Evolutionary conservation across 2,113 vertebrate species (phyloP).

Genomic region (Sardina pilchardus): DNA sequence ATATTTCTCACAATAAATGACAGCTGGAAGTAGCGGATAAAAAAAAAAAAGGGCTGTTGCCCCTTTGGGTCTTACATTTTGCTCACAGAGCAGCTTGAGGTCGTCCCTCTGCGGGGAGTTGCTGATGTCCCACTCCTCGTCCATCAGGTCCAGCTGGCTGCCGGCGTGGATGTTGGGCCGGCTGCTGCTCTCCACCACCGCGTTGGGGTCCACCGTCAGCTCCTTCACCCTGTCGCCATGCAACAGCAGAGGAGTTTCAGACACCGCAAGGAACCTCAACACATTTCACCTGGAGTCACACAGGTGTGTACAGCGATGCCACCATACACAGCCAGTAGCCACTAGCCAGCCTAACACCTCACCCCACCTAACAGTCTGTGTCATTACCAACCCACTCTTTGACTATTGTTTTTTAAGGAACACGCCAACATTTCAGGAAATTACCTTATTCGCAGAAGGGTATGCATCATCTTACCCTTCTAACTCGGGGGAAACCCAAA

Average conservation of each 20-base stretch:
- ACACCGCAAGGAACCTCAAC: not conserved
- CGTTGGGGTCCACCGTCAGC: constrained; percentile 84
- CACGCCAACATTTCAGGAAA: not conserved
- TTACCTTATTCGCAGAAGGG: too few species aligned
- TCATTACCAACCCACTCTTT: not conserved
- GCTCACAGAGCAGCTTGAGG: constrained; percentile 97
- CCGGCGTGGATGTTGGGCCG: constrained; percentile 81
- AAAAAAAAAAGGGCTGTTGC: not conserved
- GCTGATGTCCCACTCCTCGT: constrained; percentile 87
- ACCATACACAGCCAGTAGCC: constrained; percentile 25
- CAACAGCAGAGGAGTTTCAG: constrained; percentile 9
- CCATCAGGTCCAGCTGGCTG: constrained; percentile 88
- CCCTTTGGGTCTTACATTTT: constrained; percentile 82
- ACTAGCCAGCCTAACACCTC: not conserved
- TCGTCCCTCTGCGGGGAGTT: constrained; percentile 96
- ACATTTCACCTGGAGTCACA: not conserved
- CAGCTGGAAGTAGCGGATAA: too few species aligned
- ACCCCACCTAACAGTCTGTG: not conserved
- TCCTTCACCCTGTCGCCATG: constrained; percentile 88
- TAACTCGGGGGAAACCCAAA: too few species aligned
- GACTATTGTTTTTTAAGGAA: not conserved
- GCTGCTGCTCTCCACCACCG: constrained; percentile 80
- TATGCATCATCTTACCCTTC: too few species aligned
- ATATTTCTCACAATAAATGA: too few species aligned
- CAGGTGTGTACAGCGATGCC: constrained; percentile 19